Conservation (phyloP, 2,113 vertebrate species). For the Prolemur simus region DNA sequence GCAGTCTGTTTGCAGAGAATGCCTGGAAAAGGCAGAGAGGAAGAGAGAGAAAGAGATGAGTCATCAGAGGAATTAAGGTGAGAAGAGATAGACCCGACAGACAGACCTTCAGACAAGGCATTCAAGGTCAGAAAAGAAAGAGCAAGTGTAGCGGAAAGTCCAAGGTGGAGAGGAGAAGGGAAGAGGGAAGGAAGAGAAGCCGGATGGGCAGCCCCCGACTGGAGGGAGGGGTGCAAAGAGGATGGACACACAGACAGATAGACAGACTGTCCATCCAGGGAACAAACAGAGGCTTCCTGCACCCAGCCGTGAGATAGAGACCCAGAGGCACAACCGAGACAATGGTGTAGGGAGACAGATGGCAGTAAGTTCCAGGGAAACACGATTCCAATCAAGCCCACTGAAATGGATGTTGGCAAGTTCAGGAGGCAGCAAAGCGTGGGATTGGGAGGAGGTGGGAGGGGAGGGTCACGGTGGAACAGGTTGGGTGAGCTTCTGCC, state of each 20-base stretch:
- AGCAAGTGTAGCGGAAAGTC: background rate
- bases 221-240: background rate
- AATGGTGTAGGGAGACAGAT: slow-evolving; percentile 11
- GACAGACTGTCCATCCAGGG: background rate
- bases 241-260: slow-evolving; percentile 64
- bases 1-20: slow-evolving; percentile 42
- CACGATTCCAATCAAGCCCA: background rate
- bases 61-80: background rate
- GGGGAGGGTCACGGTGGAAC: slow-evolving; percentile 19
- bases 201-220: background rate
- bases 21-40: slow-evolving; percentile 1
- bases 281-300: background rate
- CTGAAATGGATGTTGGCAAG: slow-evolving; percentile 76
- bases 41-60: background rate
- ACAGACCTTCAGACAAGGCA: background rate
- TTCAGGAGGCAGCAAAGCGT: slow-evolving; percentile 68
- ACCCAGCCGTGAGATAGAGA: background rate
- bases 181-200: background rate
- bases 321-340: background rate
- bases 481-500: slow-evolving; percentile 56
- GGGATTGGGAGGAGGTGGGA: background rate
- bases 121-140: background rate
- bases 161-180: background rate
- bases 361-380: slow-evolving; percentile 3
- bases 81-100: background rate